A percentile compares a stretch with the other conserved stretches of the same genome.
phyloP scores from a whole-genome alignment of 2,888 invertebrate genomes.

The Eristalis intricaria region DNA sequence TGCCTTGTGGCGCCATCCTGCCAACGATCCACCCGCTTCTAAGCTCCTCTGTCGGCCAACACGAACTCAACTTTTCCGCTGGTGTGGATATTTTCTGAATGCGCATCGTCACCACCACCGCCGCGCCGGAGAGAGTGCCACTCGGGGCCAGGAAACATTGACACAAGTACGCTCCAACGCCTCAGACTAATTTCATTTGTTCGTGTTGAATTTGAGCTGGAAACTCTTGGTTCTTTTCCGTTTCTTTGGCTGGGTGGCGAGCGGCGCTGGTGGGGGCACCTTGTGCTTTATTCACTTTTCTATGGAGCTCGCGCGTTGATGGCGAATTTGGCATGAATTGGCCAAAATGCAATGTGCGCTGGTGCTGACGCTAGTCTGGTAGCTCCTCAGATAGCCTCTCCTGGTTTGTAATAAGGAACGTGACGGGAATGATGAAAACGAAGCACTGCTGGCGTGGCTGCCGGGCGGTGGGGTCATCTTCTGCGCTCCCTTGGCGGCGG shows the following conservation, averaged over 20 bases:
- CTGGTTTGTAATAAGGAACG: constrained; percentile 57
- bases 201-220: constrained; percentile 62
- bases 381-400: constrained; percentile 15
- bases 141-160: constrained; percentile 61
- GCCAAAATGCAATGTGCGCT: constrained; percentile 61
- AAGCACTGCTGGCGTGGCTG: constrained; percentile 4
- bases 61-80: constrained; percentile 47
- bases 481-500: not conserved
- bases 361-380: constrained; percentile 49
- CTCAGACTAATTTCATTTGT: constrained; percentile 71
- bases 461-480: constrained; percentile 15
- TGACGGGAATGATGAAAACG: constrained; percentile 64
- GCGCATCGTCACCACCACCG: not conserved
- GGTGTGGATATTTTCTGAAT: constrained; percentile 8
- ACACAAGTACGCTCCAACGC: constrained; percentile 66
- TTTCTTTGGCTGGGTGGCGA: not conserved
- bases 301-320: constrained; percentile 47
- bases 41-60: constrained; percentile 6
- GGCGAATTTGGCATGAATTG: constrained; percentile 70
- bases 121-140: constrained; percentile 16
- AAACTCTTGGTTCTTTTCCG: constrained; percentile 37
- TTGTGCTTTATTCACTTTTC: constrained; percentile 57
- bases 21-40: constrained; percentile 25
- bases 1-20: constrained; percentile 56
- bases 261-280: not conserved